Percentiles rank a stretch among this genome's conserved stretches.
These are phyloP conservation scores for Dipus sagitta DNA, from an alignment of 2,797 vertebrate genomes.

Conservation along the genomic window DNA sequence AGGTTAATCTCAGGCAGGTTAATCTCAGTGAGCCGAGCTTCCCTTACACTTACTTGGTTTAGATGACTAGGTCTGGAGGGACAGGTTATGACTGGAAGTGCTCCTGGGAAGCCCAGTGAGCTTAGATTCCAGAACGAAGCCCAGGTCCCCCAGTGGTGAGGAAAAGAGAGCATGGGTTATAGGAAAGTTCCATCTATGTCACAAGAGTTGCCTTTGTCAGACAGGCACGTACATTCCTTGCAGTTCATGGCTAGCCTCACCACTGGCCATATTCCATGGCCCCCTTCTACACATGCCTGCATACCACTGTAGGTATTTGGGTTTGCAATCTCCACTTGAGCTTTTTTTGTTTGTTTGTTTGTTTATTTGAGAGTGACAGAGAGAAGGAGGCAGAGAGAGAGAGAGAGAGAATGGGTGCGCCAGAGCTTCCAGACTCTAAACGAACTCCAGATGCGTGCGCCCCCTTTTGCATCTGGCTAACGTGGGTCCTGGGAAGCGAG, in stretches of 20 bases:
- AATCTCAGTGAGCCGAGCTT: neutral
- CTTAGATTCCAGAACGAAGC: neutral
- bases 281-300: neutral
- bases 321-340: neutral
- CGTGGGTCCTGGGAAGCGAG: too few species aligned
- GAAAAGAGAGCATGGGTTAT: neutral
- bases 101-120: slow-evolving; percentile 14
- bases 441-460: too few species aligned
- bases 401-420: too few species aligned
- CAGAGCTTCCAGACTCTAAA: too few species aligned
- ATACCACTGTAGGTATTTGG: neutral
- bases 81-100: slow-evolving; percentile 1
- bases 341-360: too few species aligned
- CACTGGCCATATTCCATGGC: neutral
- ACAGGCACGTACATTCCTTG: fast-evolving
- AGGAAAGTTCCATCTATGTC: neutral
- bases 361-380: too few species aligned
- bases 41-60: neutral
- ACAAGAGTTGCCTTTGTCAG: neutral
- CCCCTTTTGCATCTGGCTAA: too few species aligned
- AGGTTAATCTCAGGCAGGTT: neutral
- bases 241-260: neutral
- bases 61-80: neutral
- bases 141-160: neutral
- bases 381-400: too few species aligned